A percentile compares a stretch with the other conserved stretches of the same genome.
Conservation (phyloP, 2,888 invertebrate species). For the Zygogramma bicolorata region DNA sequence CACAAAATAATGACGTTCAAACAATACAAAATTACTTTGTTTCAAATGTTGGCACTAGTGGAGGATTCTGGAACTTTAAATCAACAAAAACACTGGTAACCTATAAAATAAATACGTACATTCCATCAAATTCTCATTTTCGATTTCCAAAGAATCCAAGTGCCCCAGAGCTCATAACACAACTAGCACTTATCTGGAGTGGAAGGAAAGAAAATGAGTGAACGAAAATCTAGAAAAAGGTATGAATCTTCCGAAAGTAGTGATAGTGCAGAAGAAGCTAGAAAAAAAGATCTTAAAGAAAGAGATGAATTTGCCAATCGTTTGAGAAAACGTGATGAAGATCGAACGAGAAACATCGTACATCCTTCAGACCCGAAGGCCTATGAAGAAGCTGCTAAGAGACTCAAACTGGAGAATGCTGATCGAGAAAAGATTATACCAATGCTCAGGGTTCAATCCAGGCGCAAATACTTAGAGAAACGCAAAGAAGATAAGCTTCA, state of each 20-base stretch:
- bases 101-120: too few relatives aligned
- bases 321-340: slow-evolving; percentile 89
- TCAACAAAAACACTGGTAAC: too few relatives aligned
- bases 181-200: too few relatives aligned
- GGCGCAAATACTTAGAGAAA: slow-evolving; percentile 94
- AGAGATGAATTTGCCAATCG: slow-evolving; percentile 94
- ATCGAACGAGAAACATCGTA: slow-evolving; percentile 84
- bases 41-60: too few relatives aligned
- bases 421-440: slow-evolving; percentile 90
- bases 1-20: too few relatives aligned
- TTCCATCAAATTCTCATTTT: too few relatives aligned
- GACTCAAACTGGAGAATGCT: slow-evolving; percentile 88
- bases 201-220: too few relatives aligned
- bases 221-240: slow-evolving; percentile 62
- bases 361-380: slow-evolving; percentile 77
- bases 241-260: slow-evolving; percentile 71
- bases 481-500: slow-evolving; percentile 96
- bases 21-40: too few relatives aligned
- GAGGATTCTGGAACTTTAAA: too few relatives aligned
- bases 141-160: too few relatives aligned
- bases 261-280: slow-evolving; percentile 84
- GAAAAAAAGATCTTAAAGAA: slow-evolving; percentile 88
- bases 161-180: too few relatives aligned
- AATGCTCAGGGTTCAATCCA: slow-evolving; percentile 88
- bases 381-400: slow-evolving; percentile 90